Base-by-base conservation (phyloP, 2,888 invertebrate genomes). In the Lasioglossum vierecki region DNA sequence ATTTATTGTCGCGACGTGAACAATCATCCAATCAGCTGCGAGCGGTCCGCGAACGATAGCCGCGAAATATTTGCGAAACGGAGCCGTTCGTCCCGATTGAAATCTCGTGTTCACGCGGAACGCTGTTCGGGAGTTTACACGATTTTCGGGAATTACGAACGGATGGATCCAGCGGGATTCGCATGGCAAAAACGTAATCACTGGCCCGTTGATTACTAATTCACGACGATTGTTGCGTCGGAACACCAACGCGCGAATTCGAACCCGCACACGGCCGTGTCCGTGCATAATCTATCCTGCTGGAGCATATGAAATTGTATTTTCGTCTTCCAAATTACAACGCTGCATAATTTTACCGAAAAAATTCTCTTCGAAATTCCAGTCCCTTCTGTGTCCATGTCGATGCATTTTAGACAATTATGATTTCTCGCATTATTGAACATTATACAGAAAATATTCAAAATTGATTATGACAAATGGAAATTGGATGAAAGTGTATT, bases 111-210 rank as follows among this genome's bases (percentile, higher is more conserved):
- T 66, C 66, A 39, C 39, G 22, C 35, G 39, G 18, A 39, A 39
- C 53, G 73, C 39, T 74, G 49, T 53, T 53, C 53, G 53, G n/a
- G 39, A 22, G 73, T 74, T 39, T 8, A 74, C 49, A 74, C 44
- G 35, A 74, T 74, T 74, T 74, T 39, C 73, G 35, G 39, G 30
- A 46, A 46, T 72, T 30, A 72, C n/a, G 72, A 9, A 53, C n/a
- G 44, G 39, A 11, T 18, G 39, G 13, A 18, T 35, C 66, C 66
- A 73, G 22, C 13, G 66, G 49, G 66, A 68, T 46, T 68, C 41
- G 66, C 76, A 26, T n/a, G 76, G 46, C 49, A 66, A 68, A 76
- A 68, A 46, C 66, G 76, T 68, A 68, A 76, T 76, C 35, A 66
- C 46, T 46, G 35, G 66, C 35, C n/a, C 35, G 76, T 46, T 68